Base-by-base conservation (phyloP, 2,797 vertebrate species). In the Sebastes iracundus region DNA sequence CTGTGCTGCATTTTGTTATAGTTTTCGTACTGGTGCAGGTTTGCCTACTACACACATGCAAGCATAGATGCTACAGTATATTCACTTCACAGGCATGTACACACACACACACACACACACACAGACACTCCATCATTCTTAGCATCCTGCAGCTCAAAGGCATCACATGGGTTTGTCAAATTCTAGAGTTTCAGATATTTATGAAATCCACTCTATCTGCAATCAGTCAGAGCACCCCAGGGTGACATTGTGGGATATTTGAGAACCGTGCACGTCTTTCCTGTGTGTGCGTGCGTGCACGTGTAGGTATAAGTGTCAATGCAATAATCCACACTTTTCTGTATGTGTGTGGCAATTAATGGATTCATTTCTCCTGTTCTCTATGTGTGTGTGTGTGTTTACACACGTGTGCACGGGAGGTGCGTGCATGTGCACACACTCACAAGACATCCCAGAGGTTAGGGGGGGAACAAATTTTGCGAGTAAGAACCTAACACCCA, bases 221-320 rank as follows among this genome's bases (percentile, higher is more conserved):
- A 90, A 93, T 95, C 92, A 93, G 86, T 89, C 87, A 91, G 89
- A 90, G 89, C 87, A 91, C 90, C 72, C 89, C 87, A 92, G 94
- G 93, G 95, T 95, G 93, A 96, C 95, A 93, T 95, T 95, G 93
- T 90, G 84, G 81, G 94, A 94, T 92, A 95, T 94, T 86, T 94
- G 93, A 95, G 93, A 93, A 58, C 65, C 72, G 72, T 81, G 72
- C 77, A 77, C 79, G 28, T 77, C 85, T 80, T 78, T 80, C 23
- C 49, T 60, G 65, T 27, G 75, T 75, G 76, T 72, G 52, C 32
- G 66, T 65, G 68, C 49, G 69, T 59, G 62, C 42, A 22, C n/a
- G 63, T 28, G 63, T 28, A 22, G 16, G 55, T 46, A 59, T 42
- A 52, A 23, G 55, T 81, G 75, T 69, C 60, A 65, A 56, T 70